Conservation (phyloP, 2,113 vertebrate species). For the Sminthopsis crassicaudata region DNA sequence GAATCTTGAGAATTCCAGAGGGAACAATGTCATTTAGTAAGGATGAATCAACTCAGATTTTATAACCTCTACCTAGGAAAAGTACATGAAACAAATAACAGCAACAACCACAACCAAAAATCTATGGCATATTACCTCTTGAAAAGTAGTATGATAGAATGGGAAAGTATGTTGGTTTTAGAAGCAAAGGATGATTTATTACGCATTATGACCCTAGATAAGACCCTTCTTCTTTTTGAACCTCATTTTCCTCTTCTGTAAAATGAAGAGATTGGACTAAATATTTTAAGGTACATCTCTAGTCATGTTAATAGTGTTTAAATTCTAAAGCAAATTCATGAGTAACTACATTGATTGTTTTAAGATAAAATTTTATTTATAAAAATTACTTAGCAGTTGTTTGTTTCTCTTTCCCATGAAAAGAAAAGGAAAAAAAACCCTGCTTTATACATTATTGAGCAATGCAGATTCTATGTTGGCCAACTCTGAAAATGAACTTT, state of each 20-base stretch:
- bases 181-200: background rate
- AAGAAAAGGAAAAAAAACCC: background rate
- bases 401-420: background rate
- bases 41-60: background rate
- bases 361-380: background rate
- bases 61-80: background rate
- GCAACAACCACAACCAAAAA: background rate
- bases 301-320: background rate
- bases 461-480: background rate
- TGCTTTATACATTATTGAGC: background rate
- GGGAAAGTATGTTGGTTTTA: background rate
- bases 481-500: background rate
- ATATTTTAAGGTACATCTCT: background rate
- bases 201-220: background rate
- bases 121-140: background rate
- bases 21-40: background rate
- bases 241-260: background rate
- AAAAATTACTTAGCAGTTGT: constrained; percentile 8
- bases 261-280: background rate
- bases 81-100: background rate
- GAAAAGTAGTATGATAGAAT: background rate
- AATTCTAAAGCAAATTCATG: constrained; percentile 40
- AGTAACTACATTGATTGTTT: background rate
- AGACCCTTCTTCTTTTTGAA: background rate
- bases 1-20: background rate